These are phyloP conservation scores for Notodonta ziczac DNA, from an alignment of 2,888 invertebrate species.

Conservation along the genomic window DNA sequence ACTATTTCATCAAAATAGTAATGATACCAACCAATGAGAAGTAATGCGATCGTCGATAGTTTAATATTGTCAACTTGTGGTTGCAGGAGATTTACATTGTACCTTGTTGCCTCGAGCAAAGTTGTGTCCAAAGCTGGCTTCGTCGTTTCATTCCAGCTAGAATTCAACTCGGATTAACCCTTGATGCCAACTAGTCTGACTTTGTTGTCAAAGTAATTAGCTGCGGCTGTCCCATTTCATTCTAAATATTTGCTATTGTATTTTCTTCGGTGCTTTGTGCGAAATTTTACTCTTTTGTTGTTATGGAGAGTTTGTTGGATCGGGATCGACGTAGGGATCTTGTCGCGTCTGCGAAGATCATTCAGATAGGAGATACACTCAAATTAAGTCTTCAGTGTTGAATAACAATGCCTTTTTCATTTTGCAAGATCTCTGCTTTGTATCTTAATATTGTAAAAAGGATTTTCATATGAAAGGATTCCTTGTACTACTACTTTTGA, in stretches of 20 bases:
- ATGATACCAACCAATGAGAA: slow-evolving; percentile 25
- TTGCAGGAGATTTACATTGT: slow-evolving; percentile 53
- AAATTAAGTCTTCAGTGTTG: slow-evolving; percentile 35
- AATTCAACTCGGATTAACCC: slow-evolving; percentile 54
- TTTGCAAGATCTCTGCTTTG: slow-evolving; percentile 15
- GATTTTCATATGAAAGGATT: slow-evolving; percentile 39
- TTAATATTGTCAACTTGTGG: slow-evolving; percentile 52
- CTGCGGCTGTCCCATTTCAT: slow-evolving; percentile 18
- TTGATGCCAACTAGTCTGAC: slow-evolving; percentile 44
- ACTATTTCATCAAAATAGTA: slow-evolving; percentile 22
- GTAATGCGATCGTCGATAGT: slow-evolving; percentile 54
- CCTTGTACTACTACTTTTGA: slow-evolving; percentile 45
- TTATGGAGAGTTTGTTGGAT: slow-evolving; percentile 25
- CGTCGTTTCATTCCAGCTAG: slow-evolving; percentile 45
- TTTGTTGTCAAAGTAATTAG: slow-evolving; percentile 53
- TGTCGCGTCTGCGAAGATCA: slow-evolving; percentile 30
- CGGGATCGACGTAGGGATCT: slow-evolving; percentile 28
- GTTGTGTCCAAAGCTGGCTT: slow-evolving; percentile 47
- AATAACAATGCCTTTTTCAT: slow-evolving; percentile 35
- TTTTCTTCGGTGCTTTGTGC: slow-evolving; percentile 19
- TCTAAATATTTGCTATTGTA: slow-evolving; percentile 29
- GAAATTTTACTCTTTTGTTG: slow-evolving; percentile 8
- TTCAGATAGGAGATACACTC: slow-evolving; percentile 33
- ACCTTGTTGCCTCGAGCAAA: slow-evolving; percentile 49
- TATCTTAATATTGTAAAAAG: slow-evolving; percentile 13